phyloP scores from a whole-genome alignment of 2,888 invertebrate genomes.

The Teleogryllus oceanicus region DNA sequence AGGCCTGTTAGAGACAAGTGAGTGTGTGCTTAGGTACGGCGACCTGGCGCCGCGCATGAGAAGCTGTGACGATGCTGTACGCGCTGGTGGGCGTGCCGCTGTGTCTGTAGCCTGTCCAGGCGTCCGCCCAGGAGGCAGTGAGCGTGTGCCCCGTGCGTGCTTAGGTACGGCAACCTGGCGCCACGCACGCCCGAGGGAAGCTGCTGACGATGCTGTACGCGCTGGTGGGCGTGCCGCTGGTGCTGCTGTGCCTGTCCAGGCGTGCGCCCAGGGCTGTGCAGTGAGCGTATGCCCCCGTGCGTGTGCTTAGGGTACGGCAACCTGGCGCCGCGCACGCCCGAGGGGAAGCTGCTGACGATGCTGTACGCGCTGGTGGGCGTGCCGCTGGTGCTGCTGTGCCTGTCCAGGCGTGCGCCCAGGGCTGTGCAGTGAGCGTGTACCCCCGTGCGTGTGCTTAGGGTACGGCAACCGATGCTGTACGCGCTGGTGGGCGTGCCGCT shows the following conservation, averaged over 20 bases:
- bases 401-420: too few species aligned
- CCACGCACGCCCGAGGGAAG: constrained; percentile 76
- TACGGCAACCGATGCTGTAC: too few species aligned
- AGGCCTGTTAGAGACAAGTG: too few species aligned
- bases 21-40: constrained; percentile 66
- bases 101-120: constrained; percentile 52
- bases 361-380: too few species aligned
- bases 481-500: too few species aligned
- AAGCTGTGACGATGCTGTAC: constrained; percentile 81
- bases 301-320: constrained; percentile 71
- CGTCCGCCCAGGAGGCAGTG: constrained; percentile 59
- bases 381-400: too few species aligned
- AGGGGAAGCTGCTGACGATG: too few species aligned
- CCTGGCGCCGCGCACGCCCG: constrained; percentile 74
- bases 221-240: constrained; percentile 80
- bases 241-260: constrained; percentile 56
- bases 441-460: too few species aligned
- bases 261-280: constrained; percentile 57
- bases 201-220: constrained; percentile 84
- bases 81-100: constrained; percentile 84
- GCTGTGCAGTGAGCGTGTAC: too few species aligned
- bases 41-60: constrained; percentile 79
- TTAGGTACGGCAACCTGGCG: constrained; percentile 79
- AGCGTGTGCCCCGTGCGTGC: constrained; percentile 43
- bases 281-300: constrained; percentile 49